Base-by-base conservation (phyloP, 2,113 vertebrate species). In the Lipotes vexillifer region DNA sequence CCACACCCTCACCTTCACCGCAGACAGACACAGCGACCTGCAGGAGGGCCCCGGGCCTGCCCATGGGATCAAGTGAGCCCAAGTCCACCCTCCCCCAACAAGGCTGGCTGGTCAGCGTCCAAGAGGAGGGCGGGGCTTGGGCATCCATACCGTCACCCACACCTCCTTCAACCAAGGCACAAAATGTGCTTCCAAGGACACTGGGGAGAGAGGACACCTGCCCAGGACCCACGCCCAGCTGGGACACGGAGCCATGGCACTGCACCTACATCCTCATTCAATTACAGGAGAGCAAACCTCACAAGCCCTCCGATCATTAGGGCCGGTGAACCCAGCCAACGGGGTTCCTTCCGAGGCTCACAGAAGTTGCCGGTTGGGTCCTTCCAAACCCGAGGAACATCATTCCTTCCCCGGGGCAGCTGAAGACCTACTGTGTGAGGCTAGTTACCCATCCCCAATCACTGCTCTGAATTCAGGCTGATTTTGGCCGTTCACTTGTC, bases 61-160 rank as follows among this genome's bases (percentile, higher is more conserved):
- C 21, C 49, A 7, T 1, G 46, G 31, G 11, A 12, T 8, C 15
- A 17, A 20, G 46, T 2, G 1, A 2, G 46, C 31, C 46, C 5
- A 12, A 7, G 46, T 31, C 46, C 18, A 7, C 21, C 52, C 7
- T 25, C 77, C 52, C 52, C 23, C 20, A 57, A 7, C 77, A 12
- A 21, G 81, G 41, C 38, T 0, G 1, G 59, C 29, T 13, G 59
- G 29, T 31, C 38, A 33, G 29, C 12, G 0, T 23, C 81, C 59
- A 13, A 8, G 69, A 0, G 1, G 81, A 33, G 41, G 38, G 5
- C 6, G 0, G 38, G 36, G 18, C 18, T 46, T 15, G 12, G 29
- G 41, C 18, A 3, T 1, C 41, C 41, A 15, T 2, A 4, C 38
- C 0, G 2, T 21, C 38, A 20, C 38, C 38, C 29, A 33, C 2